These are phyloP conservation scores for Actenoides hombroni DNA, from an alignment of 2,113 vertebrate genomes.

Conservation along the genomic window DNA sequence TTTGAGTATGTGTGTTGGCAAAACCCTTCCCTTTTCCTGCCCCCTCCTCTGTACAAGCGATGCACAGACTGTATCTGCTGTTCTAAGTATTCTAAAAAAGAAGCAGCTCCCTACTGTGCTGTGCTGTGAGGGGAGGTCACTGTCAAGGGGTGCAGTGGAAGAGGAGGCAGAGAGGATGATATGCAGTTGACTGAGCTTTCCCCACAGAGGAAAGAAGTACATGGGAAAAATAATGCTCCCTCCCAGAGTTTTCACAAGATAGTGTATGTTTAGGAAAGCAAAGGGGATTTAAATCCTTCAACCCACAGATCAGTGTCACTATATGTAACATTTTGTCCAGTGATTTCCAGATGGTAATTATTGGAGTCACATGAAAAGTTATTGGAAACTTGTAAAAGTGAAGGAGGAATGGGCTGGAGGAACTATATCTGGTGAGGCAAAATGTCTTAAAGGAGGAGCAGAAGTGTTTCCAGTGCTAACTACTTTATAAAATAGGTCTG, in stretches of 20 bases:
- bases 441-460: background rate
- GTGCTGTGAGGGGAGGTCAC: accelerated
- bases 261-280: background rate
- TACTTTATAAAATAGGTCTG: background rate
- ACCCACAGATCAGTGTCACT: background rate
- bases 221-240: background rate
- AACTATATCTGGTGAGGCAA: background rate
- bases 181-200: background rate
- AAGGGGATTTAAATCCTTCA: background rate
- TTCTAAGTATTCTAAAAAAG: background rate
- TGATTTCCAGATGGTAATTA: background rate
- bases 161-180: background rate
- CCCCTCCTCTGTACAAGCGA: background rate
- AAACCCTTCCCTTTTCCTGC: background rate
- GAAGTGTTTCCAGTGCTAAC: background rate
- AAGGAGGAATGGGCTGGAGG: background rate
- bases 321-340: background rate
- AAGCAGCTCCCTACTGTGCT: accelerated
- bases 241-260: background rate
- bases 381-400: background rate
- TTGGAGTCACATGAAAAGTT: background rate
- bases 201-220: background rate
- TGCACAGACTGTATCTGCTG: accelerated
- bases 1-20: background rate
- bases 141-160: background rate